Base-by-base conservation (phyloP, 2,888 invertebrate genomes). In the Melinaea marsaeus region DNA sequence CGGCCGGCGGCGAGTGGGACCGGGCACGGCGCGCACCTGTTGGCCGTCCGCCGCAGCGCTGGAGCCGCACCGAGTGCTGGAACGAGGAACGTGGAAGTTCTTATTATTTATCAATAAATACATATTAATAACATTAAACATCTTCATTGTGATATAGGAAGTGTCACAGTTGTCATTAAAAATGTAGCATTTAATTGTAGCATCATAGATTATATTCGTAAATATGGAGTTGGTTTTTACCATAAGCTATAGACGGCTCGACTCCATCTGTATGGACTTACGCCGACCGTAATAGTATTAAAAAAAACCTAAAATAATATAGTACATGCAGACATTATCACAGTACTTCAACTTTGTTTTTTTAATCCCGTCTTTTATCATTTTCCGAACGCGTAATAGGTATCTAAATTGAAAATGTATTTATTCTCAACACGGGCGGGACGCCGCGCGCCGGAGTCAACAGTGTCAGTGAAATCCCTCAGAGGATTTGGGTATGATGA, bases 1-100 rank as follows among this genome's bases (percentile, higher is more conserved):
- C 76, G 78, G 66, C 71, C 74, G 73, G 71, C 77, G 81, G 80
- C 79, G 82, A 84, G 83, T 85, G 84, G 4, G 66, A 60, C 62
- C 55, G 84, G 4, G 66, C 57, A 62, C 55, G 45, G 73, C 11
- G 9, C 73, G 84, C 87, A 87, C 87, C 88, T 87, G 87, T 86
- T 86, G 86, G 83, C 65, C 64, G 54, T 56, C 69, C 67, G 58
- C 45, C 42, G 42, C 11, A 42, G 42, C 42, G 9, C 7, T 22
- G 22, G 22, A 22, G 22, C 22, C 22, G 2, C 7, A 60, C 42
- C 47, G 4, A 51, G 51, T 22, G 51, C 22, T 51, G 51, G 7
- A 32, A 42, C 42, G 42, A 51, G 51, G 32, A 51, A 51, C 32
- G 32, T 51, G 3, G 51, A 32, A 51, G 32, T 51, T 51, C 7